phyloP scores from a whole-genome alignment of 2,113 vertebrate genomes.

The Chrysochloris asiatica region DNA sequence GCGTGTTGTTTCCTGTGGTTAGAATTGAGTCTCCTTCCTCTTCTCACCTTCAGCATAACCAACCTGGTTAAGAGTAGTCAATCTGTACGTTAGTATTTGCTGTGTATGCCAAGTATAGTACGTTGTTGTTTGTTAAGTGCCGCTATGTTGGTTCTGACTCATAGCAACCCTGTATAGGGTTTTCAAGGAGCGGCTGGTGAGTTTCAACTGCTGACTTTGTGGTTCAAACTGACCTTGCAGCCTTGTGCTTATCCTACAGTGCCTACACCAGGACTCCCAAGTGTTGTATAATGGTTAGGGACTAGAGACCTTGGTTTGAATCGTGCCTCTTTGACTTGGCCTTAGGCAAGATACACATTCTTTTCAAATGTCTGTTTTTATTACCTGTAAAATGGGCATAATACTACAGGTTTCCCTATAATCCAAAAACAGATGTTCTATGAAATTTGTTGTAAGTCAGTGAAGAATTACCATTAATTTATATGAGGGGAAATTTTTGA shows the following conservation, averaged over 20 bases:
- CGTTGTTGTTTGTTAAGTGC: no score
- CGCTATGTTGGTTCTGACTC: no score
- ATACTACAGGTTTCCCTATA: neutral
- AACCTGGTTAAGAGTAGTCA: neutral
- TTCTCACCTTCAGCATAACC: conserved; percentile 12
- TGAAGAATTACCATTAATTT: no score
- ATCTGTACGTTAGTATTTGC: neutral
- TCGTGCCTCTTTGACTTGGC: neutral
- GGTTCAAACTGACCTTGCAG: no score
- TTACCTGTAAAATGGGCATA: conserved; percentile 17
- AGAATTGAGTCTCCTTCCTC: conserved; percentile 19
- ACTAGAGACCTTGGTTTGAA: conserved; percentile 6
- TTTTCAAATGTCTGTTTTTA: conserved; percentile 35
- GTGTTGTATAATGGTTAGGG: neutral
- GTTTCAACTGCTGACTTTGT: no score
- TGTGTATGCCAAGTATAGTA: neutral
- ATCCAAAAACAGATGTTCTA: no score
- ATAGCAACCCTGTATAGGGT: no score
- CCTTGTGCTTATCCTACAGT: no score
- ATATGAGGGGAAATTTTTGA: no score
- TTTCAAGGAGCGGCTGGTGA: no score
- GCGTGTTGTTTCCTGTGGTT: conserved; percentile 27
- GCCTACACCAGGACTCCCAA: no score
- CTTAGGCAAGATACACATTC: neutral
- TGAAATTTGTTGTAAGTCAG: no score